A percentile compares a stretch with the other conserved stretches of the same genome.
Conservation (phyloP, 2,888 invertebrate genomes). For the Schizaphis graminum region DNA sequence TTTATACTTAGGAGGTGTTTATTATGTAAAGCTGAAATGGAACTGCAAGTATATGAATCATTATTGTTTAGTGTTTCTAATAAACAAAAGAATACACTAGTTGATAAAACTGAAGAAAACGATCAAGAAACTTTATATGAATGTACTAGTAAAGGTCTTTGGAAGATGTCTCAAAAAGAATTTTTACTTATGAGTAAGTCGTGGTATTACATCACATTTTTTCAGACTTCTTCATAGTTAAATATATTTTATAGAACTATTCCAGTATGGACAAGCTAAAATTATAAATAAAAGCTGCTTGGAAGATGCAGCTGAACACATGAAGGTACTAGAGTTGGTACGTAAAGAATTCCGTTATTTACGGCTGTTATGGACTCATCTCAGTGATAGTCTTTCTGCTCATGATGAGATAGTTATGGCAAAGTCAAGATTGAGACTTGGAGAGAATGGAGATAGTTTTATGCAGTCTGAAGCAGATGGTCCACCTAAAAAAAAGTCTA, state of each 20-base stretch:
- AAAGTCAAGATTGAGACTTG: constrained; percentile 71
- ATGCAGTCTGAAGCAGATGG: constrained; percentile 61
- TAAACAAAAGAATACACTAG: constrained; percentile 71
- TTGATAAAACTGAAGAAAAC: constrained; percentile 23
- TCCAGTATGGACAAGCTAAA: constrained; percentile 55
- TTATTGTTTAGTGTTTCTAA: constrained; percentile 74
- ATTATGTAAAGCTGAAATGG: constrained; percentile 72
- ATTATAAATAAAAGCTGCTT: constrained; percentile 57
- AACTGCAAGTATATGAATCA: constrained; percentile 73
- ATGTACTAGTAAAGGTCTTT: constrained; percentile 56
- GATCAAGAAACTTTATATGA: constrained; percentile 52
- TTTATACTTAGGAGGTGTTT: constrained; percentile 70
- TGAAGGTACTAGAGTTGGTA: constrained; percentile 75
- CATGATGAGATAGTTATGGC: constrained; percentile 83
- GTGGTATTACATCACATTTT: not conserved
- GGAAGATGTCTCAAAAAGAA: constrained; percentile 66
- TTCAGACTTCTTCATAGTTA: not conserved
- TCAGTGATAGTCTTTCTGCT: constrained; percentile 73
- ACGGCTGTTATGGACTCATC: constrained; percentile 71
- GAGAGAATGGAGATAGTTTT: constrained; percentile 63
- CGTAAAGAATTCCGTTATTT: constrained; percentile 77
- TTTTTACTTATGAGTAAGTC: constrained; percentile 63
- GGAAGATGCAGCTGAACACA: constrained; percentile 73
- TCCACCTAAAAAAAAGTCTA: constrained; percentile 69
- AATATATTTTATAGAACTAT: constrained; percentile 48